Conservation (phyloP, 2,113 vertebrate genomes). For the Rafetus swinhoei region DNA sequence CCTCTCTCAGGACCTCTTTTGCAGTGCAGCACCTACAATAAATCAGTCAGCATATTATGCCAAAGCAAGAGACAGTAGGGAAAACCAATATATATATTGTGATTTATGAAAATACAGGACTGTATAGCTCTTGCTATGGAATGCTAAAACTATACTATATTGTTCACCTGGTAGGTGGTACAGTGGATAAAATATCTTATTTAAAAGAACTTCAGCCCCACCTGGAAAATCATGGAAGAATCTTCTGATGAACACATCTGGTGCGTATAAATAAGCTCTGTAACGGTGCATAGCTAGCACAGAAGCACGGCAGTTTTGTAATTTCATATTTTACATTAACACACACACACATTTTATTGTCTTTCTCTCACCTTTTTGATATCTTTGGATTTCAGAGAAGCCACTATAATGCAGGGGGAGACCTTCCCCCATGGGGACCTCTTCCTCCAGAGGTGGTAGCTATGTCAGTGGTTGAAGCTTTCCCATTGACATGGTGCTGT, state of each 20-base stretch:
- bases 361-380: neutral
- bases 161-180: neutral
- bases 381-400: neutral
- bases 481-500: neutral
- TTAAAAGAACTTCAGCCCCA: neutral
- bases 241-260: neutral
- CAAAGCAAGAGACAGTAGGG: neutral
- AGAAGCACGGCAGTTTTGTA: neutral
- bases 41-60: neutral
- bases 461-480: neutral
- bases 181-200: neutral
- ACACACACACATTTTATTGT: no score
- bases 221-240: neutral
- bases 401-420: neutral
- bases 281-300: neutral
- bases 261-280: neutral
- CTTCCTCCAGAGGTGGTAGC: neutral
- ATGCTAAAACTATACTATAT: neutral
- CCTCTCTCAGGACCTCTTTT: neutral
- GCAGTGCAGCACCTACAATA: neutral
- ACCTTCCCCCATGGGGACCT: neutral
- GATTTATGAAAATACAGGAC: neutral
- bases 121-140: neutral
- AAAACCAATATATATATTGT: neutral
- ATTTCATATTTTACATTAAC: no score